phyloP scores from a whole-genome alignment of 2,113 vertebrate genomes.

The Odobenus rosmarus region DNA sequence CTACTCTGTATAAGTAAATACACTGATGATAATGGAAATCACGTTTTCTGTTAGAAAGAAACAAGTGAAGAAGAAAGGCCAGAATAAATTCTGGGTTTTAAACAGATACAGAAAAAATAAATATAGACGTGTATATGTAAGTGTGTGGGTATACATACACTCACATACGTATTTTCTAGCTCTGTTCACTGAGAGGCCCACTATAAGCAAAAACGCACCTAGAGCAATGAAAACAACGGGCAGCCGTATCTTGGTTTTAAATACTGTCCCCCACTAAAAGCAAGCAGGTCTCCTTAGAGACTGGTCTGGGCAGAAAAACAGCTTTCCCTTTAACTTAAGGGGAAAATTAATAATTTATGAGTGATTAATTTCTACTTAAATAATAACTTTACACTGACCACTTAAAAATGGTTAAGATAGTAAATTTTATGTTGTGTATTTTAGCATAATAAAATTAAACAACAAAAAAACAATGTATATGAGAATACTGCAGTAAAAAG shows the following conservation, averaged over 20 bases:
- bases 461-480: neutral
- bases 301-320: neutral
- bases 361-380: neutral
- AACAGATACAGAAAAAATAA: neutral
- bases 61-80: neutral
- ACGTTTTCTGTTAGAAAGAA: neutral
- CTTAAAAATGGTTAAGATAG: neutral
- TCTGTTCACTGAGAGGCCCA: neutral
- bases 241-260: neutral
- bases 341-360: neutral
- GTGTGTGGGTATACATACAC: neutral
- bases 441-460: neutral
- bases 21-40: neutral
- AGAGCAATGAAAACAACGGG: neutral
- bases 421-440: neutral
- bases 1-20: neutral
- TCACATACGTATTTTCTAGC: neutral
- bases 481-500: neutral
- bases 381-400: neutral
- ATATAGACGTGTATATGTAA: neutral
- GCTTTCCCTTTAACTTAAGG: neutral
- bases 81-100: conserved; percentile 15
- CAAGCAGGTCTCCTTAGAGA: neutral
- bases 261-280: neutral
- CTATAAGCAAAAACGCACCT: neutral